Conservation (phyloP, 2,797 vertebrate species). For the Halcyon chelicuti region DNA sequence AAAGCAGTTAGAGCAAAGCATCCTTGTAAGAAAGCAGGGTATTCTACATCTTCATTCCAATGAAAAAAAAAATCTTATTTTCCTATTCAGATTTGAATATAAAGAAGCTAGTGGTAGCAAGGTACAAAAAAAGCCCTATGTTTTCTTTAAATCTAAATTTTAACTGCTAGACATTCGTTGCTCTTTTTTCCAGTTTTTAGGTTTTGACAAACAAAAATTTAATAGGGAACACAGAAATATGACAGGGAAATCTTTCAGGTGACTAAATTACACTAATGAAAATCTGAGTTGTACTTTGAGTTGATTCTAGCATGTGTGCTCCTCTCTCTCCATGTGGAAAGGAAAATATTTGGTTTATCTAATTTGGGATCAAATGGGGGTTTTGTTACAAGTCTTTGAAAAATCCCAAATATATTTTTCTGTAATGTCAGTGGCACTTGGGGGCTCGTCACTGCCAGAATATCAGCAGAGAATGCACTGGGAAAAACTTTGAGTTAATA, state of each 20-base stretch:
- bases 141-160: background rate
- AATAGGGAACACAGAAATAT: background rate
- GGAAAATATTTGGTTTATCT: background rate
- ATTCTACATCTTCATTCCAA: background rate
- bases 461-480: background rate
- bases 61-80: background rate
- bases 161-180: background rate
- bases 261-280: background rate
- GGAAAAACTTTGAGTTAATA: background rate
- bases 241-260: background rate
- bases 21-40: background rate
- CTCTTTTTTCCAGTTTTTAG: background rate
- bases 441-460: background rate
- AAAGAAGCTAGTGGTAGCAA: background rate
- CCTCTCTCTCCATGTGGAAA: background rate
- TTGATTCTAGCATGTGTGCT: background rate
- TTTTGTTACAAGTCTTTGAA: background rate
- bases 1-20: background rate
- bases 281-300: background rate
- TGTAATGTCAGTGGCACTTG: background rate
- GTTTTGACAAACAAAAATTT: background rate
- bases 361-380: background rate
- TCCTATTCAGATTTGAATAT: background rate
- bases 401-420: background rate
- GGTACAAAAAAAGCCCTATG: background rate